Base-by-base conservation (phyloP, 2,888 invertebrate genomes). In the Mimachlamys varia region DNA sequence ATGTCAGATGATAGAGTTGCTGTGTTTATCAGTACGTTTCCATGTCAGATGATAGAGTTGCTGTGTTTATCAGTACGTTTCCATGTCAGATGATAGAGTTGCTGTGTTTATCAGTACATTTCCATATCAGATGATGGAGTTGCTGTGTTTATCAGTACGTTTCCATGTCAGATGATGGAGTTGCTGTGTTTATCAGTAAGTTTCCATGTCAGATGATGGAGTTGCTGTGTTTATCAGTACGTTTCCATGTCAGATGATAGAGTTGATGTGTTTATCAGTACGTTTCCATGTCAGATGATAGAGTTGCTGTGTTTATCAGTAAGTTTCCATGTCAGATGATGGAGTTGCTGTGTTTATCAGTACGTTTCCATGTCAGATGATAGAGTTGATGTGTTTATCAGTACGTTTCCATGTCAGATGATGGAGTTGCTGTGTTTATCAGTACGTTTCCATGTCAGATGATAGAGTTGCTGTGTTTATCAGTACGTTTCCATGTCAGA, bases 391-490 rank as follows among this genome's bases (percentile, higher is more conserved):
- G n/a, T 98, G 98, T 7, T n/a, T n/a, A n/a, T n/a, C n/a, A 7
- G 7, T 53, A 53, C 19, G 19, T 53, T 53, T 53, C 2, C 19
- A 17, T 53, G 19, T 53, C 93, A 96, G 96, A 94, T 94, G 50
- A 94, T 99, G 1, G 98, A 98, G 93, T 98, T 98, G 0, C 96
- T 99, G n/a, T 98, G 98, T 7, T n/a, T n/a, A n/a, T n/a, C n/a
- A 7, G 7, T 53, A 53, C 19, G 19, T 53, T 53, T 53, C 2
- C 19, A 17, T 53, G 19, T 53, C 93, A 96, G 96, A 94, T 94
- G 50, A 94, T 99, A 1, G 98, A 98, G 93, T 98, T 98, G 0
- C 96, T 99, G n/a, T 98, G 98, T 7, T n/a, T n/a, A n/a, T n/a
- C n/a, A 7, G 7, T 53, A 53, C 19, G 19, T 53, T 53, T 53